Conservation (phyloP, 2,113 vertebrate species). For the Eretmodus cyanostictus region DNA sequence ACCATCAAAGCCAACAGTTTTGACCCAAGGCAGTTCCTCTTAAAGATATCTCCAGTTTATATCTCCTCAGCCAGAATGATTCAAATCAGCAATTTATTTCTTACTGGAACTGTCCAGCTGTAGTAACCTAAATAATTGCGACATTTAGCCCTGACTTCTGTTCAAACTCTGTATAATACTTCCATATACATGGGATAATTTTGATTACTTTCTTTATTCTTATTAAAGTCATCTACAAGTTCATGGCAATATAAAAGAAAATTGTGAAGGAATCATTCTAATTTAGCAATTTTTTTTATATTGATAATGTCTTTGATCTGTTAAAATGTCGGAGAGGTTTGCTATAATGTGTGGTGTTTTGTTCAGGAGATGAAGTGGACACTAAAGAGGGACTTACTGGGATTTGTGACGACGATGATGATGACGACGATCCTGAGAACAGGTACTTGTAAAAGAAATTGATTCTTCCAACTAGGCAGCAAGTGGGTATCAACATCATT, state of each 20-base stretch:
- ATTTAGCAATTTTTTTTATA: not conserved
- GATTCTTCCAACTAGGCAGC: not conserved
- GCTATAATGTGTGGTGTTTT: not conserved
- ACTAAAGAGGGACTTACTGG: constrained; percentile 71
- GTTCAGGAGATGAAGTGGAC: constrained; percentile 84
- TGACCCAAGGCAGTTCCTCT: not conserved
- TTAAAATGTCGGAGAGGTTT: not conserved
- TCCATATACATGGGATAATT: not conserved
- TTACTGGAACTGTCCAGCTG: not conserved
- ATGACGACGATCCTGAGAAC: constrained; percentile 95
- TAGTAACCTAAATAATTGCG: not conserved
- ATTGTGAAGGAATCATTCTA: not conserved
- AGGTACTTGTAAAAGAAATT: constrained; percentile 76
- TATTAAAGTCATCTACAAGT: not conserved
- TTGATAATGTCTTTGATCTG: not conserved
- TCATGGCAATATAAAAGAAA: not conserved
- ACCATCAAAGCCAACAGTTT: not conserved
- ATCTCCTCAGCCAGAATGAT: not conserved
- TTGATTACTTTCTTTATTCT: not conserved
- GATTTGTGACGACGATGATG: constrained; percentile 66
- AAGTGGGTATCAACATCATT: not conserved
- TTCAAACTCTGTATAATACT: not conserved
- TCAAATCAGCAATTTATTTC: not conserved
- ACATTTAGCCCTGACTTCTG: not conserved
- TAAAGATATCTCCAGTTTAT: not conserved